These are phyloP conservation scores for Bettongia penicillata DNA, from an alignment of 2,113 vertebrate species.

Conservation along the genomic window DNA sequence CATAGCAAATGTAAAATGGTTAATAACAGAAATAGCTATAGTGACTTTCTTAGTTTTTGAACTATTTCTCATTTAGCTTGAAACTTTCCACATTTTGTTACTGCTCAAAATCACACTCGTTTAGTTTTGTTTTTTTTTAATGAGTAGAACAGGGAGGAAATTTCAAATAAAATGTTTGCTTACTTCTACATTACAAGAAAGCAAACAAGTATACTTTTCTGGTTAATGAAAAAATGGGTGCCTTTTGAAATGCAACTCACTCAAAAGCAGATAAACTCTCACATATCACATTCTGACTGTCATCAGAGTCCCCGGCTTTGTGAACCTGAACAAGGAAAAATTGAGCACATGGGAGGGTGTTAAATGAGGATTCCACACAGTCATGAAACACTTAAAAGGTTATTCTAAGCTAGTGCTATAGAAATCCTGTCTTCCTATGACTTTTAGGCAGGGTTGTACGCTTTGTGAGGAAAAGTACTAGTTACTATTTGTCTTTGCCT, in stretches of 20 bases:
- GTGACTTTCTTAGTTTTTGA: slow-evolving; percentile 50
- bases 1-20: slow-evolving; percentile 55
- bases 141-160: slow-evolving; percentile 36
- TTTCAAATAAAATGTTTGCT: slow-evolving; percentile 56
- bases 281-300: slow-evolving; percentile 55
- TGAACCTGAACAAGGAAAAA: neutral
- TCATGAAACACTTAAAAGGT: slow-evolving; percentile 63
- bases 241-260: slow-evolving; percentile 43
- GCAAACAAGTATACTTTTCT: slow-evolving; percentile 39
- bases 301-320: slow-evolving; percentile 26
- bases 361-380: slow-evolving; percentile 47
- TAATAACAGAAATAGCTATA: slow-evolving; percentile 64
- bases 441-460: neutral
- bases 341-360: neutral
- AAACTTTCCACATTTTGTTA: slow-evolving; percentile 61
- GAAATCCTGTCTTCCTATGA: slow-evolving; percentile 41
- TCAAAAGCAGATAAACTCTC: slow-evolving; percentile 53
- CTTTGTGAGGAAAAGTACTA: neutral
- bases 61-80: slow-evolving; percentile 48
- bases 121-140: slow-evolving; percentile 45
- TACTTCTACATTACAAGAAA: slow-evolving; percentile 48
- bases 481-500: neutral
- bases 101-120: slow-evolving; percentile 46
- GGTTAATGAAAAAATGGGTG: slow-evolving; percentile 52
- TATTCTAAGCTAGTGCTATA: slow-evolving; percentile 41